A percentile compares a stretch with the other conserved stretches of the same genome.
These are phyloP conservation scores for Clarias batrachus DNA, from an alignment of 2,113 vertebrate genomes.

Conservation along the genomic window DNA sequence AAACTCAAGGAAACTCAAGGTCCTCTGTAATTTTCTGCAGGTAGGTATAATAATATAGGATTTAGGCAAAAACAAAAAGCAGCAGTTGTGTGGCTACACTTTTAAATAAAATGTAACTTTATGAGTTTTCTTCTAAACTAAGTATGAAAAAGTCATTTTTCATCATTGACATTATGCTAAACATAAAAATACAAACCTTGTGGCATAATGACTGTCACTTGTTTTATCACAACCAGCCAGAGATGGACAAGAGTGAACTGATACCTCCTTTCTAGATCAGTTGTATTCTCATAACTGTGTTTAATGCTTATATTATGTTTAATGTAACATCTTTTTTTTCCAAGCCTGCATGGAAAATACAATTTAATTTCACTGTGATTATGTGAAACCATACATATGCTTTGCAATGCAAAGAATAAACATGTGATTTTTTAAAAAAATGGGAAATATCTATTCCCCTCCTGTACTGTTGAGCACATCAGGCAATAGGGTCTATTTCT, in stretches of 20 bases:
- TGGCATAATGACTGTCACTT: neutral
- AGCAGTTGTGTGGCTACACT: neutral
- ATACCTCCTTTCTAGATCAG: neutral
- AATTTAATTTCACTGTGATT: neutral
- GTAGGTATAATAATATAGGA: neutral
- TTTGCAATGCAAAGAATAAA: neutral
- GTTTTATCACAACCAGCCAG: neutral
- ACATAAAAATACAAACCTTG: neutral
- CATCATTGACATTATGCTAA: no score
- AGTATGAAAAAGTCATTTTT: no score
- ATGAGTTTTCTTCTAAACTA: no score
- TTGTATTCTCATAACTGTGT: neutral
- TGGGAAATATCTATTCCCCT: no score
- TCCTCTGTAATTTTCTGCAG: slow-evolving; percentile 11
- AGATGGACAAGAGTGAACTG: neutral
- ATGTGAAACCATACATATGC: neutral
- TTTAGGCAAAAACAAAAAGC: neutral
- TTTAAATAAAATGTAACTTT: no score
- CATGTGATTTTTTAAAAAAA: neutral
- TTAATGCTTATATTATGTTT: neutral
- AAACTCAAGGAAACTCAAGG: neutral
- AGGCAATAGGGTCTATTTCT: no score
- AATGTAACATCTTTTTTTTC: neutral
- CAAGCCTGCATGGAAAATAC: neutral
- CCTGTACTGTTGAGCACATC: no score